A percentile compares a stretch with the other conserved stretches of the same genome.
These are phyloP conservation scores for Volucella inanis DNA, from an alignment of 2,888 invertebrate species.

Conservation along the genomic window DNA sequence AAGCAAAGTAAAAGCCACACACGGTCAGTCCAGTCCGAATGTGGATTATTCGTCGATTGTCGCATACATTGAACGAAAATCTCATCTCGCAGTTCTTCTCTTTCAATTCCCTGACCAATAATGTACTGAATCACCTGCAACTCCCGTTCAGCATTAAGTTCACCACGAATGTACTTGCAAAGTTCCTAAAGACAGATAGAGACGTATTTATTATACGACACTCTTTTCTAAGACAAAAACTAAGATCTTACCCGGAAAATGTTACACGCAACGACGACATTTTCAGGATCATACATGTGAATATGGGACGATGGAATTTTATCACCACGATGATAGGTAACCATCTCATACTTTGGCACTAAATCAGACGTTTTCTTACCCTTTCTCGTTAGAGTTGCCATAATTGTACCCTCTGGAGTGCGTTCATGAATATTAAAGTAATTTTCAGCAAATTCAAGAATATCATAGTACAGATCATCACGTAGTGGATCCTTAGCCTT, in stretches of 20 bases:
- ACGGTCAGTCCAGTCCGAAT: conserved; percentile 91
- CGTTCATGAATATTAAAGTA: conserved; percentile 95
- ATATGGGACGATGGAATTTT: conserved; percentile 96
- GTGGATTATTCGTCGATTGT: conserved; percentile 95
- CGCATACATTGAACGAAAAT: conserved; percentile 94
- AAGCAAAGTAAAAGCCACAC: conserved; percentile 95
- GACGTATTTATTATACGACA: not conserved
- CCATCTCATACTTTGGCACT: conserved; percentile 96
- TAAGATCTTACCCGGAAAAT: conserved; percentile 90
- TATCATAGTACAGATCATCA: conserved; percentile 89
- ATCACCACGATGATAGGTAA: conserved; percentile 93
- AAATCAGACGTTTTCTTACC: conserved; percentile 89
- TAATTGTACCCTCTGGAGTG: conserved; percentile 93
- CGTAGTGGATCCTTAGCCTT: conserved; percentile 81
- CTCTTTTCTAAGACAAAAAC: not conserved
- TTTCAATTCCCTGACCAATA: conserved; percentile 93
- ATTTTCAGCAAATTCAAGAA: conserved; percentile 96
- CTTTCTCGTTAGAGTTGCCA: conserved; percentile 92
- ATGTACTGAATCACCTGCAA: conserved; percentile 92
- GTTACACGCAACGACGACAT: conserved; percentile 93
- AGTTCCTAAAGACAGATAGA: conserved; percentile 85
- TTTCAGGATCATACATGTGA: conserved; percentile 97
- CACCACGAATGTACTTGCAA: conserved; percentile 94
- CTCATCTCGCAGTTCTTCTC: conserved; percentile 96
- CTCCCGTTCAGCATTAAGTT: conserved; percentile 92